A percentile compares a stretch with the other conserved stretches of the same genome.
Conservation (phyloP, 2,797 vertebrate species). For the Echeneis naucrates region DNA sequence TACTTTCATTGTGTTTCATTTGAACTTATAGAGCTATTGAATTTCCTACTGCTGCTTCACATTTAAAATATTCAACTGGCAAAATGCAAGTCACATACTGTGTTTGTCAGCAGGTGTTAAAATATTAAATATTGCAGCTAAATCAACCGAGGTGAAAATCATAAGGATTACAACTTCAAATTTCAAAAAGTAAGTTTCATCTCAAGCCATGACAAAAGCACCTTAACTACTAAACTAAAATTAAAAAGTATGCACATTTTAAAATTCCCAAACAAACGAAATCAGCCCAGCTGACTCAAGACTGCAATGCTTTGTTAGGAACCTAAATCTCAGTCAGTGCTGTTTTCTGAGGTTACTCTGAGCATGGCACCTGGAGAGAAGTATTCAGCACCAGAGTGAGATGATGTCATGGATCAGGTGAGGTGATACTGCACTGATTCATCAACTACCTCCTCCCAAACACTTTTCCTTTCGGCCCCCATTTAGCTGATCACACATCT, state of each 20-base stretch:
- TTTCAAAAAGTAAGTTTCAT: conserved; percentile 32
- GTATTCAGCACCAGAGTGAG: conserved; percentile 75
- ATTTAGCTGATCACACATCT: conserved; percentile 7
- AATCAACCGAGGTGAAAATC: conserved; percentile 18
- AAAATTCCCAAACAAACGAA: conserved; percentile 67
- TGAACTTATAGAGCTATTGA: background rate
- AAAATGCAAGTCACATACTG: background rate
- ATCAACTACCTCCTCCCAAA: conserved; percentile 3
- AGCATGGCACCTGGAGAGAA: conserved; percentile 67
- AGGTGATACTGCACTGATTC: conserved; percentile 34
- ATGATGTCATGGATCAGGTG: conserved; percentile 52
- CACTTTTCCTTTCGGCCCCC: background rate
- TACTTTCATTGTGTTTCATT: background rate
- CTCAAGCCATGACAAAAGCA: conserved; percentile 43
- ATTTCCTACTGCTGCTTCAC: background rate
- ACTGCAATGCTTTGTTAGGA: conserved; percentile 55
- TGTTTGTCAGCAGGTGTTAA: too few relatives aligned
- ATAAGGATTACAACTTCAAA: conserved; percentile 40
- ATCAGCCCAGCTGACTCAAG: conserved; percentile 86
- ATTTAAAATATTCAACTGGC: background rate
- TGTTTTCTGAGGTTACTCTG: conserved; percentile 64
- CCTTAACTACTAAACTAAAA: conserved; percentile 61
- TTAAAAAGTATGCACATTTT: conserved; percentile 75
- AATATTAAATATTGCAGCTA: too few relatives aligned
- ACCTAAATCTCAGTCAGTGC: conserved; percentile 54